Percentiles rank a stretch among this genome's conserved stretches.
Evolutionary conservation across 2,113 vertebrate species (phyloP).

Genomic region (Spheniscus mendiculus): DNA sequence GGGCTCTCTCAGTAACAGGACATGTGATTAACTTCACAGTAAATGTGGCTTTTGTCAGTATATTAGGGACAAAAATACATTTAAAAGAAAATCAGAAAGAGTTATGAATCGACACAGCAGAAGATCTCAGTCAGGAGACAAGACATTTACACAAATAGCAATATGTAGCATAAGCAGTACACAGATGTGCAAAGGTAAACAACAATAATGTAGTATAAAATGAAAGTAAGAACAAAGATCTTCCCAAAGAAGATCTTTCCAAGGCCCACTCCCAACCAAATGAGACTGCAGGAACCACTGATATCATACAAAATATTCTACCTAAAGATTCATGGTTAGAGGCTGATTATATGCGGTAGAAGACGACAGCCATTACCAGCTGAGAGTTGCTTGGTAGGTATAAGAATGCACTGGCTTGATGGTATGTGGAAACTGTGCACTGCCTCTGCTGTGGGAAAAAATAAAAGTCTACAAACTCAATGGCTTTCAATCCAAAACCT

Average conservation of each 20-base stretch:
- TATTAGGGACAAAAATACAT: not conserved
- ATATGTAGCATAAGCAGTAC: not conserved
- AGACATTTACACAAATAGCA: not conserved
- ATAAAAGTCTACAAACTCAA: not conserved
- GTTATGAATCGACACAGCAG: not conserved
- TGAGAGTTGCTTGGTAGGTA: not conserved
- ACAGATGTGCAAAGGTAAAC: not conserved
- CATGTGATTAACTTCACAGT: not conserved
- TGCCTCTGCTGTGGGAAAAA: not conserved
- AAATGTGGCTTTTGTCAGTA: not conserved
- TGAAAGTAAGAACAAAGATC: constrained; percentile 21
- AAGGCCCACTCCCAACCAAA: not conserved
- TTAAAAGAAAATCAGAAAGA: not conserved
- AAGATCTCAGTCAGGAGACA: not conserved
- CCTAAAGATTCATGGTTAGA: not conserved
- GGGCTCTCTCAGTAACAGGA: not conserved
- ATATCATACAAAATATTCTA: not conserved
- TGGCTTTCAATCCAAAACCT: not conserved
- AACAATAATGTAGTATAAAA: constrained; percentile 12
- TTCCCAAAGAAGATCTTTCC: not conserved
- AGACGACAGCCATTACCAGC: not conserved
- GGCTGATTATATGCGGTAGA: not conserved
- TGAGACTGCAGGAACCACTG: not conserved
- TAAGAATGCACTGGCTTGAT: not conserved
- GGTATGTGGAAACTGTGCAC: not conserved